These are phyloP conservation scores for Torymus aiolomorphi DNA, from an alignment of 2,888 invertebrate genomes.

Conservation along the genomic window DNA sequence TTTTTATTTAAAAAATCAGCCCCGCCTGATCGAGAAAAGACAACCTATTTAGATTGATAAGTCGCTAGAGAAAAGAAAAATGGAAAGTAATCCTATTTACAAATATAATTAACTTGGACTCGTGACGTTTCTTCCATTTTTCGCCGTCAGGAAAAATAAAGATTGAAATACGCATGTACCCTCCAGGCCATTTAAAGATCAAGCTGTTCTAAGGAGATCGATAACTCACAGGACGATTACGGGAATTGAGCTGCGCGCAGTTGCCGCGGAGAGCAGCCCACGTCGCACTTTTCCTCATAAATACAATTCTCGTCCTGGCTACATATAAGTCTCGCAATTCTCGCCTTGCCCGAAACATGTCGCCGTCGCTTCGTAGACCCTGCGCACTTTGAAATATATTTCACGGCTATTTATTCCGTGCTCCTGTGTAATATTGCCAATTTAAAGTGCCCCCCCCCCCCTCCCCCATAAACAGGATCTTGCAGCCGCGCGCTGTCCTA, in stretches of 20 bases:
- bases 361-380: no score
- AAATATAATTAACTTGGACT: no score
- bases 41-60: no score
- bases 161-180: no score
- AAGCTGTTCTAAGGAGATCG: background rate
- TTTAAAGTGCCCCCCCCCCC: slow-evolving; percentile 41
- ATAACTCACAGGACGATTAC: background rate
- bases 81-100: no score
- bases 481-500: background rate
- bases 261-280: background rate
- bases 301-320: background rate
- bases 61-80: no score
- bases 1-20: no score
- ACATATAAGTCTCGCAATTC: background rate
- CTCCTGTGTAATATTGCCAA: slow-evolving; percentile 28
- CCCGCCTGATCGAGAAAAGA: no score
- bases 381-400: slow-evolving; percentile 20
- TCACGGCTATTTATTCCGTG: background rate
- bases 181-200: background rate
- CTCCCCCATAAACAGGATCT: slow-evolving; percentile 29
- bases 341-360: background rate
- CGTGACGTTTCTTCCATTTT: no score
- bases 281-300: background rate
- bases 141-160: no score
- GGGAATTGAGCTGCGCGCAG: no score